These are phyloP conservation scores for Rhabdophis nuchalis DNA, from an alignment of 2,797 vertebrate species.

Conservation along the genomic window DNA sequence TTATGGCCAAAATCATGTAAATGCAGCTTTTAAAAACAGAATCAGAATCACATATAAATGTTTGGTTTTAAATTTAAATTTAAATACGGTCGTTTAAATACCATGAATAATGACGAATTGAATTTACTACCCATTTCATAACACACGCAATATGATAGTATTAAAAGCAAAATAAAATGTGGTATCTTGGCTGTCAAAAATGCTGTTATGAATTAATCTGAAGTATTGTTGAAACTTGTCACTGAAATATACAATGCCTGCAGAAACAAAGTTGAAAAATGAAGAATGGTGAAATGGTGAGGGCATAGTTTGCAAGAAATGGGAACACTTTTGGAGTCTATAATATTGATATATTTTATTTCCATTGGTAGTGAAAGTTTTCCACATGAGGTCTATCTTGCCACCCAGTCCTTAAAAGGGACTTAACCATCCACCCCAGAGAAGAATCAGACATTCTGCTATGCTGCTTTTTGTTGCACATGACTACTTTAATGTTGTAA, in stretches of 20 bases:
- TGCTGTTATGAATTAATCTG: slow-evolving; percentile 32
- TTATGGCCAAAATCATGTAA: slow-evolving; percentile 29
- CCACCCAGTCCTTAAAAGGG: not conserved
- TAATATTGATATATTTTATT: not conserved
- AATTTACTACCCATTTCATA: not conserved
- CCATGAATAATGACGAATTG: not conserved
- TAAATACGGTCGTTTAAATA: slow-evolving; percentile 30
- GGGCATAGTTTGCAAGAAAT: not conserved
- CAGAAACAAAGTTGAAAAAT: not conserved
- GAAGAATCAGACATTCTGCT: not conserved
- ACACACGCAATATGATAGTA: not conserved
- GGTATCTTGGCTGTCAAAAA: slow-evolving; percentile 5
- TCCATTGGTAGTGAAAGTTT: not conserved
- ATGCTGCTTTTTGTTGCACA: not conserved
- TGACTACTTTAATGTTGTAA: not conserved
- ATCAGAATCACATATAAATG: slow-evolving; percentile 41
- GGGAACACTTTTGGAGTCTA: not conserved
- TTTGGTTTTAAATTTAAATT: slow-evolving; percentile 52
- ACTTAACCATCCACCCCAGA: not conserved
- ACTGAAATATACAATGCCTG: not conserved
- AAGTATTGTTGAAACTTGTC: slow-evolving; percentile 35
- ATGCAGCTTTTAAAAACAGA: not conserved
- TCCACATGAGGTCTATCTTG: not conserved
- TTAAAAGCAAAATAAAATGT: slow-evolving; percentile 22
- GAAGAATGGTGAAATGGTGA: not conserved